Evolutionary conservation across 2,113 vertebrate genomes (phyloP).

Genomic region (Xenopus tropicalis): UCB_Xtro_10.0 CM004451.2:51078001-51078500

Average conservation of each 20-base stretch:
- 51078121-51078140: background rate
- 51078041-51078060: no score
- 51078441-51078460: conserved; percentile 35
- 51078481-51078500: conserved; percentile 42
- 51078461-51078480: conserved; percentile 26
- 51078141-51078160: background rate
- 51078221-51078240: background rate
- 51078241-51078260: conserved; percentile 14
- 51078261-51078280: conserved; percentile 22
- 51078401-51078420: conserved; percentile 62
- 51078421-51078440: conserved; percentile 33
- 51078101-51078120: no score
- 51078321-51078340: conserved; percentile 56
- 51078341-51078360: conserved; percentile 58
- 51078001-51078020: no score
- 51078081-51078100: no score
- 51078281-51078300: conserved; percentile 10
- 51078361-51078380: conserved; percentile 64
- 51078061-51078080: no score
- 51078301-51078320: conserved; percentile 49
- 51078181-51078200: background rate
- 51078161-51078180: background rate
- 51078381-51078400: conserved; percentile 75
- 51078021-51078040: no score
- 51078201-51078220: background rate